Conservation (phyloP, 2,888 invertebrate genomes). For the Pilophorus perplexus region DNA sequence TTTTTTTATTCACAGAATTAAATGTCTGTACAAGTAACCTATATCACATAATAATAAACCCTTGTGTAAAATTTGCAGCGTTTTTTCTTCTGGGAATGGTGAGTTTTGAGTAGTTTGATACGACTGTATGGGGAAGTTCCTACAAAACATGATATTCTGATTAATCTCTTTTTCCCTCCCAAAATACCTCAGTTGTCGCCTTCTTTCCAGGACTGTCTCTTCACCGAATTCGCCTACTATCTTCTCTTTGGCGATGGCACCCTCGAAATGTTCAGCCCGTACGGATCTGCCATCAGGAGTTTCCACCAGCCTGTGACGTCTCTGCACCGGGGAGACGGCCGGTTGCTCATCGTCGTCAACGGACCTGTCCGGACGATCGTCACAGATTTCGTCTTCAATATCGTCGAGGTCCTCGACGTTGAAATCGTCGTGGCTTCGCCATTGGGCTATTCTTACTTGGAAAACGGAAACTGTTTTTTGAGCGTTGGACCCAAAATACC, state of each 20-base stretch:
- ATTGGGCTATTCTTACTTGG: neutral
- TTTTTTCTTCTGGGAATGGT: no score
- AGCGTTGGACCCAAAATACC: no score
- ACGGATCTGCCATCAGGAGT: neutral
- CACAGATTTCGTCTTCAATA: slow-evolving; percentile 8
- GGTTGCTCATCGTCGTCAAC: slow-evolving; percentile 2
- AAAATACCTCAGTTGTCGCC: no score
- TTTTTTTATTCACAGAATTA: no score
- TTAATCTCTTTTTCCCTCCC: neutral
- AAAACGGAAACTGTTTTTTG: neutral
- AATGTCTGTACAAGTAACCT: no score
- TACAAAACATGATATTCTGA: no score
- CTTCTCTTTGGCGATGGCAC: slow-evolving; percentile 5
- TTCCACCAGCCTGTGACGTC: neutral
- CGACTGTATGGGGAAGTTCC: no score
- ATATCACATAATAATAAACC: no score
- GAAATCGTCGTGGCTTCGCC: neutral
- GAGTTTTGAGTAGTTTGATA: no score
- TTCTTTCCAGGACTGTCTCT: slow-evolving; percentile 19
- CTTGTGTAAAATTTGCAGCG: no score
- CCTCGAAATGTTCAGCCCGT: slow-evolving; percentile 9
- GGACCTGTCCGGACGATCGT: neutral
- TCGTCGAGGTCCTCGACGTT: neutral
- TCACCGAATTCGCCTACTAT: slow-evolving; percentile 24
- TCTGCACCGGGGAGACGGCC: slow-evolving; percentile 7